Evolutionary conservation across 2,797 vertebrate genomes (phyloP), one percentile per base, ranked within the genome.

Genomic region (Enteromius anoplus): DNA sequence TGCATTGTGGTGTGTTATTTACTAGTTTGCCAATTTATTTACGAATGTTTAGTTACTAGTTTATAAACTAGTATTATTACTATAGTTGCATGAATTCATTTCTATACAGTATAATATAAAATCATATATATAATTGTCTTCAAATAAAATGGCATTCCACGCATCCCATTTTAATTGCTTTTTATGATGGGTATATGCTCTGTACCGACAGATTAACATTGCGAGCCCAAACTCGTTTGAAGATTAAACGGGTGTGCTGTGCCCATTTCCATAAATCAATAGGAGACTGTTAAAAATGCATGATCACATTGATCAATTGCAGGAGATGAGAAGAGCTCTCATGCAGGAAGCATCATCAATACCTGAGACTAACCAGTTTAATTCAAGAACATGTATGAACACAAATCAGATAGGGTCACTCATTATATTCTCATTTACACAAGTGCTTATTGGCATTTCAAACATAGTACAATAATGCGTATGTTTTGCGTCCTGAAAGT

Each of bases 271-370:
- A 69, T 40, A 82, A 81, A 88, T 88, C 87, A 75, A 87, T 89
- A 81, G 55, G 37, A 79, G n/a, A n/a, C 79, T 82, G 83, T 90
- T 88, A 85, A 88, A 86, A 88, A 86, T 85, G 77, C 82, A 88
- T 82, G 84, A 79, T 72, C 34, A 47, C 68, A 32, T 81, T 47
- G 78, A 80, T 87, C 86, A 81, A 87, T 86, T 86, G 11, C 40
- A 68, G 75, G 73, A 85, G 84, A 85, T 85, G 79, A 86, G 66
- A 83, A 80, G 23, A 70, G 69, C 32, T 58, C 70, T 75, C 34
- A 65, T 51, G 65, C 32, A 80, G 58, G 68, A 81, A 83, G 53
- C 65, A 32, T 77, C 82, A 65, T 84, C 60, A 45, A 75, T 79
- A 75, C 58, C 12, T 40, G 17, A 47, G 8, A 51, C 34, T 64